Evolutionary conservation across 2,888 invertebrate genomes (phyloP).

Genomic region (Thymelicus acteon): DNA sequence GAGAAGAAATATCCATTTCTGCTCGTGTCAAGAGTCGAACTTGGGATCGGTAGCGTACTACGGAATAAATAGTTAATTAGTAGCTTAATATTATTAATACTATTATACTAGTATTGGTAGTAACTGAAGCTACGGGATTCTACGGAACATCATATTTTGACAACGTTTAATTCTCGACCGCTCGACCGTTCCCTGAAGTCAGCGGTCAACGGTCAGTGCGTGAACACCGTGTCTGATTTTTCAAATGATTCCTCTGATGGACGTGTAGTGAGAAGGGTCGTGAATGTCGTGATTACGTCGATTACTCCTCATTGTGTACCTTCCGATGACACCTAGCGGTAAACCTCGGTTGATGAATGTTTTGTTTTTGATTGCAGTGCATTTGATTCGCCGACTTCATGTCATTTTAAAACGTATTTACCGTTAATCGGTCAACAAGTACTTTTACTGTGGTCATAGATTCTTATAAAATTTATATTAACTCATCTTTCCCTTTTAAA

Average conservation of each 20-base stretch:
- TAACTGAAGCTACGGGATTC: too few species aligned
- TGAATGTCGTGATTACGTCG: conserved; percentile 32
- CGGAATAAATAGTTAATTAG: too few species aligned
- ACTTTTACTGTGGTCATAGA: too few species aligned
- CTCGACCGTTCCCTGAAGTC: background rate
- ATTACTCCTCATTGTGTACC: conserved; percentile 31
- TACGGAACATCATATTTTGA: background rate
- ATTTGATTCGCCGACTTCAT: background rate
- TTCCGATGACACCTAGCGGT: conserved; percentile 31
- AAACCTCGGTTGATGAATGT: conserved; percentile 24
- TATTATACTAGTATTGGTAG: too few species aligned
- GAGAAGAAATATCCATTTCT: too few species aligned
- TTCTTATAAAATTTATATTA: too few species aligned
- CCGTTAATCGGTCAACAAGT: background rate
- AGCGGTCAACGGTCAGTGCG: conserved; percentile 14
- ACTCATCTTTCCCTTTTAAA: too few species aligned
- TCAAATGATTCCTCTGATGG: conserved; percentile 20
- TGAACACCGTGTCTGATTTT: conserved; percentile 24
- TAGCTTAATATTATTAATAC: too few species aligned
- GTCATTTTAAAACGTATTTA: background rate
- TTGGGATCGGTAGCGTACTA: too few species aligned
- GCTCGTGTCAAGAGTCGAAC: too few species aligned
- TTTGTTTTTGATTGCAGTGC: conserved; percentile 35
- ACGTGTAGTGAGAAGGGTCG: conserved; percentile 20
- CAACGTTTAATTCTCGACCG: background rate